Percentiles rank a stretch among this genome's conserved stretches.
Conservation (phyloP, 64 coral and sea anemone species). For the Porites lutea region DNA sequence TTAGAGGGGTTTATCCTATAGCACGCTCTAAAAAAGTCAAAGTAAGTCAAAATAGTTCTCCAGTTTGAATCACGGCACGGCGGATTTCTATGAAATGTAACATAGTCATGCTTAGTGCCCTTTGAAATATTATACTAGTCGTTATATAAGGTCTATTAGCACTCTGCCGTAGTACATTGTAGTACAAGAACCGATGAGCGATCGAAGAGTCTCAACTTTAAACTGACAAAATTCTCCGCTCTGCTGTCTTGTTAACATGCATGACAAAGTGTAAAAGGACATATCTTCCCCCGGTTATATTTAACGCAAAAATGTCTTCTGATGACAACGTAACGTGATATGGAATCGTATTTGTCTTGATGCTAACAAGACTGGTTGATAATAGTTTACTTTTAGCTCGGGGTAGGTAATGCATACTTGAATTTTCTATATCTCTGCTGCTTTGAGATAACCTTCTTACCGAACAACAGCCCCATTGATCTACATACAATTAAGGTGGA, state of each 20-base stretch:
- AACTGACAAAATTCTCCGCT: conserved; percentile 12
- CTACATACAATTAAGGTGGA: background rate
- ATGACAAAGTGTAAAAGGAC: background rate
- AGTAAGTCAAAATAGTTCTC: too few species aligned
- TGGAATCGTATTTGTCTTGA: background rate
- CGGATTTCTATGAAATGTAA: too few species aligned
- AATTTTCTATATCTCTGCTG: conserved; percentile 14
- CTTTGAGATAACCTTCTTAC: conserved; percentile 31
- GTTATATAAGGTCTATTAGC: too few species aligned
- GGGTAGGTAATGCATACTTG: background rate
- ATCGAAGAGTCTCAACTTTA: background rate
- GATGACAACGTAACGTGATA: conserved; percentile 27
- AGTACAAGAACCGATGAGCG: too few species aligned
- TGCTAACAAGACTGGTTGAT: conserved; percentile 28
- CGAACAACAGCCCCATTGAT: background rate
- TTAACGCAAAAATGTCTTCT: conserved; percentile 33
- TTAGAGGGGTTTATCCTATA: too few species aligned
- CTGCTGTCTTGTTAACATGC: conserved; percentile 25
- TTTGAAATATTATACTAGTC: too few species aligned
- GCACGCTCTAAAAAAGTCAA: too few species aligned
- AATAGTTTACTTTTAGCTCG: conserved; percentile 3
- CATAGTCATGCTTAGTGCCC: too few species aligned
- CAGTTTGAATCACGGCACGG: too few species aligned
- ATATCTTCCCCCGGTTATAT: conserved; percentile 5
- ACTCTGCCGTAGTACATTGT: too few species aligned